Base-by-base conservation (phyloP, 2,797 vertebrate genomes). In the Tapera naevia region DNA sequence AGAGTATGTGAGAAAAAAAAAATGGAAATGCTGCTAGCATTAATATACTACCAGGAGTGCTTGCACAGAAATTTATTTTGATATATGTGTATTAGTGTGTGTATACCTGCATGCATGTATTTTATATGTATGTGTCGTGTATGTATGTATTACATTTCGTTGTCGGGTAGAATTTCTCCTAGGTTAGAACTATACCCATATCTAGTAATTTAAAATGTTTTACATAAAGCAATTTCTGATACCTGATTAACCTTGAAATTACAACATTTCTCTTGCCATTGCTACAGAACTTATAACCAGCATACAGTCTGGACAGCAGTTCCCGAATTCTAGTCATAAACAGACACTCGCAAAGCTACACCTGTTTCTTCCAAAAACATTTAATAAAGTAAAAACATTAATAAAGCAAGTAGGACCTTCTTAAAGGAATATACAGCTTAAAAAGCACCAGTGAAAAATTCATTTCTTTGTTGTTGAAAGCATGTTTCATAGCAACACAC, bases 341-440 rank as follows among this genome's bases (percentile, higher is more conserved):
- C n/a, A 86, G 81, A 88, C 32, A 89, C 84, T 89, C 93, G 76
- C 74, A 92, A 86, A 83, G 81, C 32, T 94, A 37, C 58, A 45
- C 70, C 78, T 91, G 67, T 93, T 92, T 94, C 39, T 57, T 96
- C 73, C 30, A 82, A 92, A 70, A 96, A 92, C 50, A 96, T 87
- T 76, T 96, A 95, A 94, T 80, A 89, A 89, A 51, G 39, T 41
- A 60, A 94, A 95, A 96, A 50, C 7, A 69, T 74, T 78, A 97
- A 92, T 94, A 95, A 94, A 80, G 54, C 25, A 94, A 93, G 60
- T 39, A 80, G 39, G 50, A 75, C 25, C 39, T 65, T 96, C 72
- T 32, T 94, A 92, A 83, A 96, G 72, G 73, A 83, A 65, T 28
- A 56, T 8, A 78, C 35, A 88, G 24, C 37, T 93, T 96, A 89